Evolutionary conservation across 1,140 invertebrate species (phyloP).

Genomic region (Mactra quadrangularis): DNA sequence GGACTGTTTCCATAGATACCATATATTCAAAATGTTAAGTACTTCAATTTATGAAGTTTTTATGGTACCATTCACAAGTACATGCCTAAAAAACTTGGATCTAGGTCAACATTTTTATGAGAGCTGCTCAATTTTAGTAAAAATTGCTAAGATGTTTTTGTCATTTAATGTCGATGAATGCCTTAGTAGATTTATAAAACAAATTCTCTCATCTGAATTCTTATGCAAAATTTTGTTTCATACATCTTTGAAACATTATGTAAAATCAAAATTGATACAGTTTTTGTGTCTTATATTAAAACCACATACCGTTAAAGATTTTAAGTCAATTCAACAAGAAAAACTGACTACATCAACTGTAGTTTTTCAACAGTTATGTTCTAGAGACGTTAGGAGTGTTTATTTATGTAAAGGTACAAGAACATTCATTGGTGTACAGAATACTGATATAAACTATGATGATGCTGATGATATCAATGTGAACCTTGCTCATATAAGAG

Average conservation of each 20-base stretch:
- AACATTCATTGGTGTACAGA: not conserved
- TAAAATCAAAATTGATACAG: conserved; percentile 7
- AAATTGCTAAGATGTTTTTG: conserved; percentile 11
- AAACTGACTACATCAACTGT: not conserved
- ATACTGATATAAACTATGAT: no score
- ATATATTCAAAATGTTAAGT: not conserved
- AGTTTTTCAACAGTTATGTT: conserved; percentile 3
- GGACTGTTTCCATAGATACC: not conserved
- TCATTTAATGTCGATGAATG: no score
- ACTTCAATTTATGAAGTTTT: not conserved
- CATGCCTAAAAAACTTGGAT: not conserved
- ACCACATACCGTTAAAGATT: not conserved
- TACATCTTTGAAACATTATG: not conserved
- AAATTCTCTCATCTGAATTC: not conserved
- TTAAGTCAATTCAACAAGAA: not conserved
- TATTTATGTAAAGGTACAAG: not conserved
- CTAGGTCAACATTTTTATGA: conserved; percentile 1
- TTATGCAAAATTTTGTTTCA: conserved; percentile 11
- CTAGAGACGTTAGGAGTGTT: not conserved
- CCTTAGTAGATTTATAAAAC: not conserved
- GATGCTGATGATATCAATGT: not conserved
- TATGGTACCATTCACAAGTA: not conserved
- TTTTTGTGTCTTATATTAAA: conserved; percentile 4
- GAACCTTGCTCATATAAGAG: not conserved
- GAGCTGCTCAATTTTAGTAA: not conserved